Conservation (phyloP, 2,113 vertebrate species). For the Tragelaphus strepsiceros region DNA sequence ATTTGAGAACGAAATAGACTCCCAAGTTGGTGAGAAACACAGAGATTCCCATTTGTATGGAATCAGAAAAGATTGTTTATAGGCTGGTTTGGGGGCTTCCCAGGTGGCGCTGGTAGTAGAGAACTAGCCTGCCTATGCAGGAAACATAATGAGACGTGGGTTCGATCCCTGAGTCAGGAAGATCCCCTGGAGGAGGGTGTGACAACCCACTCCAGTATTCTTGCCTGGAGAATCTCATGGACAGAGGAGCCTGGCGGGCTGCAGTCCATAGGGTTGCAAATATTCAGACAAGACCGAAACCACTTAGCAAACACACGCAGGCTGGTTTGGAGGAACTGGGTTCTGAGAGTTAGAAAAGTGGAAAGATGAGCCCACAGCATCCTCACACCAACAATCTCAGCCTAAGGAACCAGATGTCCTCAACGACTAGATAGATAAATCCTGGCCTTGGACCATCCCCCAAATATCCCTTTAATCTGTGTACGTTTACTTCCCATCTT, state of each 20-base stretch:
- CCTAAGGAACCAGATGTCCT: background rate
- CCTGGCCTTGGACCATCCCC: background rate
- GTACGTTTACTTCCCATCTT: background rate
- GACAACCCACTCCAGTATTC: background rate
- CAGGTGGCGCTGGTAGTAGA: background rate
- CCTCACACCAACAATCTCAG: background rate
- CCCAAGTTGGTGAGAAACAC: background rate
- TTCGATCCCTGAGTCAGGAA: background rate
- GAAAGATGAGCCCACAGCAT: fast-evolving
- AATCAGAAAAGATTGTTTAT: background rate
- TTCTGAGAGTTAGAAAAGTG: background rate
- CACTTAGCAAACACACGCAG: background rate
- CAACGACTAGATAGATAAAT: background rate
- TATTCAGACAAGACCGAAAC: background rate
- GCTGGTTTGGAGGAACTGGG: background rate
- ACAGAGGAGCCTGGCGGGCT: background rate
- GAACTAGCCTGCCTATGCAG: background rate
- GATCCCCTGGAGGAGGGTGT: background rate
- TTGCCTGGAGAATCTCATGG: background rate
- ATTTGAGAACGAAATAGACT: conserved; percentile 20
- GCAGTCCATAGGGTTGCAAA: background rate
- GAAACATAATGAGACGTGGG: background rate
- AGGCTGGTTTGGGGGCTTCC: background rate
- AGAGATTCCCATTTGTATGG: background rate
- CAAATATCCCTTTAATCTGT: background rate